These are phyloP conservation scores for Mythimna loreyi DNA, from an alignment of 2,888 invertebrate species.

Conservation along the genomic window DNA sequence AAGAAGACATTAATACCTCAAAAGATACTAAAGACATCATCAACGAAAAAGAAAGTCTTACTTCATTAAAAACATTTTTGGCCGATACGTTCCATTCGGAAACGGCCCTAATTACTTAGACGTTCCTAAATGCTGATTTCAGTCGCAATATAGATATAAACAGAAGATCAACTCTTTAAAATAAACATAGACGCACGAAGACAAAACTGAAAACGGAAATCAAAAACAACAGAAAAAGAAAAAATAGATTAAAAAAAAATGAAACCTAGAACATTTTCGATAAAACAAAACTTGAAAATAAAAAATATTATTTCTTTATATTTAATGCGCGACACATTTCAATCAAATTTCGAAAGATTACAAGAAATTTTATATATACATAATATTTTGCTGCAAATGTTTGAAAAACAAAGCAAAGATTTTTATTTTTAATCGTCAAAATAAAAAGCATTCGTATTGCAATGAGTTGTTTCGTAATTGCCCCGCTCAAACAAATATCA, in stretches of 20 bases:
- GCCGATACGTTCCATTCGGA: slow-evolving; percentile 54
- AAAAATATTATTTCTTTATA: too few relatives aligned
- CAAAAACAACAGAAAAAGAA: background rate
- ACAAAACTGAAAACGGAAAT: background rate
- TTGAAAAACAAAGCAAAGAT: background rate
- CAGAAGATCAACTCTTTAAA: background rate
- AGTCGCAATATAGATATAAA: background rate
- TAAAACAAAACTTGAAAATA: too few relatives aligned
- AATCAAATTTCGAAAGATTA: background rate
- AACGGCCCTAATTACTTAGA: slow-evolving; percentile 55
- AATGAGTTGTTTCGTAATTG: background rate
- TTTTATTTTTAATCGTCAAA: background rate
- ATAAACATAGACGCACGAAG: fast-evolving
- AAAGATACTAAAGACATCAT: slow-evolving; percentile 26
- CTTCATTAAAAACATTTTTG: slow-evolving; percentile 47
- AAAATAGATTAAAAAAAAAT: too few relatives aligned
- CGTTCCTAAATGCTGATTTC: slow-evolving; percentile 57
- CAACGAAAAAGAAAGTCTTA: slow-evolving; percentile 29
- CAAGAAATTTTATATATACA: background rate
- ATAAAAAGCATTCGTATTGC: background rate
- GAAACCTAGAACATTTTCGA: too few relatives aligned
- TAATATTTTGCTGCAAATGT: background rate
- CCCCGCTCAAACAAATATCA: background rate
- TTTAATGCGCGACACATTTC: too few relatives aligned
- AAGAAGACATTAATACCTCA: slow-evolving; percentile 3